Conservation (phyloP, 1,140 invertebrate genomes). For the Atta cephalotes region DNA sequence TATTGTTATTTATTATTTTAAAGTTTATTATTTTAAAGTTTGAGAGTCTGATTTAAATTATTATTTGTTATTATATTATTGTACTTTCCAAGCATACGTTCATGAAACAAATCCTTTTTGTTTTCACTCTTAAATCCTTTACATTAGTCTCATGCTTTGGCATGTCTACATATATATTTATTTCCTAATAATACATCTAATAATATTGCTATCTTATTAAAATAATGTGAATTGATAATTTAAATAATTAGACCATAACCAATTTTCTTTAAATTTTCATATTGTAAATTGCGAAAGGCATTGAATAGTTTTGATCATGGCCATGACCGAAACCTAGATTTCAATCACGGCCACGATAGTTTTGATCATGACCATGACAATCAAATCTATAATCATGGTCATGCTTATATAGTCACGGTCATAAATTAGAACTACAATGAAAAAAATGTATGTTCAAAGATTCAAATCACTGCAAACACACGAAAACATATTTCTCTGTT, state of each 20-base stretch:
- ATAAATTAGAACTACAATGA: not conserved
- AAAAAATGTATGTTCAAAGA: too few species aligned
- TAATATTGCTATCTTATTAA: not conserved
- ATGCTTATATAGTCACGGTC: not conserved
- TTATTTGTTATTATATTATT: not conserved
- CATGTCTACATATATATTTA: not conserved
- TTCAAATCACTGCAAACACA: too few species aligned
- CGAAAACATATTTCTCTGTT: not conserved
- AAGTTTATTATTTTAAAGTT: too few species aligned
- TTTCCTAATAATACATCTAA: not conserved
- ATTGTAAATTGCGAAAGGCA: not conserved
- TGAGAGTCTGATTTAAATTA: too few species aligned
- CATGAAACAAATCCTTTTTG: not conserved
- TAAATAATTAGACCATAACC: not conserved
- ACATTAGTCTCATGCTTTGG: not conserved
- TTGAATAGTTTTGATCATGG: not conserved
- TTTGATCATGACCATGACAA: not conserved
- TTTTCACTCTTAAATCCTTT: not conserved
- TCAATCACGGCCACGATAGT: not conserved
- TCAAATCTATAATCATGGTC: not conserved
- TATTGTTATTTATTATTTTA: too few species aligned
- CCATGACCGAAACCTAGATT: not conserved
- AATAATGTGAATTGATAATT: not conserved
- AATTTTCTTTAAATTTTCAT: not conserved
- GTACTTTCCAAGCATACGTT: not conserved